These are phyloP conservation scores for Solenopsis invicta DNA, from an alignment of 1,140 invertebrate species.

Conservation along the genomic window DNA sequence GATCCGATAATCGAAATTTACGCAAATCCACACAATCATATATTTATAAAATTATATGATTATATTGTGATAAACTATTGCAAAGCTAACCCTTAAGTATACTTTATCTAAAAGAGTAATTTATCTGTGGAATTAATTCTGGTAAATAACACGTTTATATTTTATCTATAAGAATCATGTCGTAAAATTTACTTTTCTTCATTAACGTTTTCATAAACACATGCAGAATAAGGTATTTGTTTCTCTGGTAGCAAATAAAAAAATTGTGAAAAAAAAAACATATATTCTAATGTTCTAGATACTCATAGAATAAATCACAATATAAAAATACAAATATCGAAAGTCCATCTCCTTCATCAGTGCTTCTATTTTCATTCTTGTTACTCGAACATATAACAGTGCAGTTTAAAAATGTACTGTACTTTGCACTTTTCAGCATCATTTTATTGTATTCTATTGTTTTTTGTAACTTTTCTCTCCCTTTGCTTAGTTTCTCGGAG, in stretches of 20 bases:
- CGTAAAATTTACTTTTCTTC: conserved; percentile 28
- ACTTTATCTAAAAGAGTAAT: neutral
- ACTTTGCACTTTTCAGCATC: conserved; percentile 44
- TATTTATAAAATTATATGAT: conserved; percentile 7
- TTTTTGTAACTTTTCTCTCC: neutral
- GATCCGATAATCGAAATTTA: neutral
- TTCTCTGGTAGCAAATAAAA: conserved; percentile 47
- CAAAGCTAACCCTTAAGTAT: conserved; percentile 2
- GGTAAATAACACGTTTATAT: neutral
- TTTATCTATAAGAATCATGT: neutral
- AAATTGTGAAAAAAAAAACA: conserved; percentile 64
- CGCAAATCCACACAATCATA: conserved; percentile 14
- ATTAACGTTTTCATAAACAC: conserved; percentile 49
- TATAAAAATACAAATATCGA: conserved; percentile 85
- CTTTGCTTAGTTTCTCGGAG: conserved; percentile 19
- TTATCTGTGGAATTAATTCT: neutral
- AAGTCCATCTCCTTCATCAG: conserved; percentile 59
- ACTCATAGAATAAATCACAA: conserved; percentile 75
- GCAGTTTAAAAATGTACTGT: conserved; percentile 51
- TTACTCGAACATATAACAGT: conserved; percentile 44
- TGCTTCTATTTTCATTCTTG: conserved; percentile 50
- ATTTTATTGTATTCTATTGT: conserved; percentile 21
- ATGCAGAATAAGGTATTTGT: conserved; percentile 50
- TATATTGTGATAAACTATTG: conserved; percentile 17
- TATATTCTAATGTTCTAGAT: conserved; percentile 71